Evolutionary conservation across 2,797 vertebrate genomes (phyloP).

Genomic region (Gastrophryne carolinensis): DNA sequence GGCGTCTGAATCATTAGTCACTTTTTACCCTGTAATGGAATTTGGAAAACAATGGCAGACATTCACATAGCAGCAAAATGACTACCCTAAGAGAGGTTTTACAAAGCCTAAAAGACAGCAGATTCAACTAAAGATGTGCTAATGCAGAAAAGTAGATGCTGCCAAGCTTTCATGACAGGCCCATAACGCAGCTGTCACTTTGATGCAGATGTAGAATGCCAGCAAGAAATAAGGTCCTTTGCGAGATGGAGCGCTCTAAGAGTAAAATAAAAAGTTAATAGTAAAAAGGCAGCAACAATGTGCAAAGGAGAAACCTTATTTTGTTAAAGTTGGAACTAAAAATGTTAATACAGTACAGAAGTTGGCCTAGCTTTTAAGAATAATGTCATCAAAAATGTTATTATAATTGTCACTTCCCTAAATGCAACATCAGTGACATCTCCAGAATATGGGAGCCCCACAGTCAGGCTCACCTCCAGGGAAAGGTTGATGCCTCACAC

Average conservation of each 20-base stretch:
- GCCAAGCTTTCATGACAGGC: constrained; percentile 24
- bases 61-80: constrained; percentile 43
- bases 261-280: background rate
- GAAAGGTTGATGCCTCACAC: too few relatives aligned
- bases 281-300: background rate
- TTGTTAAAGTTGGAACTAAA: too few relatives aligned
- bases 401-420: too few relatives aligned
- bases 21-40: constrained; percentile 45
- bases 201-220: background rate
- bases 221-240: background rate
- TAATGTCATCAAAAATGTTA: too few relatives aligned
- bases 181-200: constrained; percentile 26
- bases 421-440: too few relatives aligned
- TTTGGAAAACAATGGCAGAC: constrained; percentile 36
- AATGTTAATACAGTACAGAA: too few relatives aligned
- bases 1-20: constrained; percentile 55
- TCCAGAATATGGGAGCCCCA: too few relatives aligned
- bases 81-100: constrained; percentile 19
- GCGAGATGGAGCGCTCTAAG: background rate
- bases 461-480: too few relatives aligned
- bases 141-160: constrained; percentile 33
- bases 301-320: background rate
- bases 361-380: too few relatives aligned
- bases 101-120: constrained; percentile 28
- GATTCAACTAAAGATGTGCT: constrained; percentile 38